A percentile compares a stretch with the other conserved stretches of the same genome.
Evolutionary conservation across 1,140 invertebrate species (phyloP).

Genomic region (Caenorhabditis brenneri): DNA sequence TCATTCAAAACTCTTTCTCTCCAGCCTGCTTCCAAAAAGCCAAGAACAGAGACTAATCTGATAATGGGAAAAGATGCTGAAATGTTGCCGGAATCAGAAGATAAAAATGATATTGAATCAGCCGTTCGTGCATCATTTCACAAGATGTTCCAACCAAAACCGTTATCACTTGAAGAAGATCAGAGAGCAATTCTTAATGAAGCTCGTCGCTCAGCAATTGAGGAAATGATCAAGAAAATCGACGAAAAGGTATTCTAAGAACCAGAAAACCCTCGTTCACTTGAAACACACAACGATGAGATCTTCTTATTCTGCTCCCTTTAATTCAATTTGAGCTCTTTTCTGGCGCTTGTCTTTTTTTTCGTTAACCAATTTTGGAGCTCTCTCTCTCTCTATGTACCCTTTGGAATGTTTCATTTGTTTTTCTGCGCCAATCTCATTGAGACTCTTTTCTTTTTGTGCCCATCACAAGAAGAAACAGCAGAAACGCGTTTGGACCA

Average conservation of each 20-base stretch:
- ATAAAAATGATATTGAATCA: neutral
- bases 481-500: neutral
- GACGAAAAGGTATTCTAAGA: neutral
- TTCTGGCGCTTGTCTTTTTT: neutral
- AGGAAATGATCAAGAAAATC: neutral
- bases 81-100: neutral
- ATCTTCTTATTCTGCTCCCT: neutral
- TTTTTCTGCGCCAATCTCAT: constrained; percentile 35
- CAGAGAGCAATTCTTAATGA: neutral
- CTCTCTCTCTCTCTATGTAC: neutral
- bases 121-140: neutral
- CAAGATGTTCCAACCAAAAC: neutral
- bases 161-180: neutral
- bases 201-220: neutral
- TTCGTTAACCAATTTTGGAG: neutral
- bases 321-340: neutral
- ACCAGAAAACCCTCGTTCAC: too few relatives aligned
- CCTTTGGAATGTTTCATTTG: too few relatives aligned
- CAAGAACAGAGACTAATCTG: neutral
- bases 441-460: neutral
- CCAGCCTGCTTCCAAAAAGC: neutral
- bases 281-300: neutral
- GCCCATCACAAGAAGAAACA: neutral
- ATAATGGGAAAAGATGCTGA: neutral
- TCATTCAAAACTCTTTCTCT: too few relatives aligned